Evolutionary conservation across 1,140 invertebrate species (phyloP).

Genomic region (Trigoniulus corallinus): DNA sequence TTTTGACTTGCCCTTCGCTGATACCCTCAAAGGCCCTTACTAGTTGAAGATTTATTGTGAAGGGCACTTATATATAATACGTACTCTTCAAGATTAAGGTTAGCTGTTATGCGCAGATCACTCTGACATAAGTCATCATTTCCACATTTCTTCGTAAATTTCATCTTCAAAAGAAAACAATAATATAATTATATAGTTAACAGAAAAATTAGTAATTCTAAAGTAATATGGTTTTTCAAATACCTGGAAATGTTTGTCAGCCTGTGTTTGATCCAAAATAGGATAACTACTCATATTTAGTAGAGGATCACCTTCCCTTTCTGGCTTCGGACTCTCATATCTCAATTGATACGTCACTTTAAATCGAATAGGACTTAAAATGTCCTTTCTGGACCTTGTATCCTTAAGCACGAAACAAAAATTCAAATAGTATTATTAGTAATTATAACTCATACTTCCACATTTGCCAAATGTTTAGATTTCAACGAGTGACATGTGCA

Average conservation of each 20-base stretch:
- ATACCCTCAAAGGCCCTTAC: too few relatives aligned
- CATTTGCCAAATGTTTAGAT: too few relatives aligned
- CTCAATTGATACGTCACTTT: slow-evolving; percentile 63
- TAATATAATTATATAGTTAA: slow-evolving; percentile 7
- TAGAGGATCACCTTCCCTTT: slow-evolving; percentile 32
- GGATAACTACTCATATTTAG: slow-evolving; percentile 62
- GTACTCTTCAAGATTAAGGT: slow-evolving; percentile 24
- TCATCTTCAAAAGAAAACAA: slow-evolving; percentile 32
- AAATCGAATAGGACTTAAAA: slow-evolving; percentile 36
- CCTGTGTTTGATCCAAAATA: slow-evolving; percentile 73
- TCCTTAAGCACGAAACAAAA: too few relatives aligned
- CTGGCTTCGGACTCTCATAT: slow-evolving; percentile 38
- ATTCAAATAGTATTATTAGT: too few relatives aligned
- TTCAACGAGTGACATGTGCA: too few relatives aligned
- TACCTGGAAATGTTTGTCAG: slow-evolving; percentile 51
- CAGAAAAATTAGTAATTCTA: slow-evolving; percentile 2
- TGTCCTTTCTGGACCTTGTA: slow-evolving; percentile 18
- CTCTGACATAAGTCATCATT: slow-evolving; percentile 76
- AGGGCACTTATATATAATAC: not conserved
- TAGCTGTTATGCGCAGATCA: slow-evolving; percentile 50
- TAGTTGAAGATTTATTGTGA: too few relatives aligned
- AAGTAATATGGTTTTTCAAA: not conserved
- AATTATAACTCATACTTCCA: too few relatives aligned
- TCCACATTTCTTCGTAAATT: slow-evolving; percentile 86
- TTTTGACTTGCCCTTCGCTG: too few relatives aligned